These are phyloP conservation scores for Alloscopus bannaensis DNA, from an alignment of 2,888 invertebrate genomes.

Conservation along the genomic window DNA sequence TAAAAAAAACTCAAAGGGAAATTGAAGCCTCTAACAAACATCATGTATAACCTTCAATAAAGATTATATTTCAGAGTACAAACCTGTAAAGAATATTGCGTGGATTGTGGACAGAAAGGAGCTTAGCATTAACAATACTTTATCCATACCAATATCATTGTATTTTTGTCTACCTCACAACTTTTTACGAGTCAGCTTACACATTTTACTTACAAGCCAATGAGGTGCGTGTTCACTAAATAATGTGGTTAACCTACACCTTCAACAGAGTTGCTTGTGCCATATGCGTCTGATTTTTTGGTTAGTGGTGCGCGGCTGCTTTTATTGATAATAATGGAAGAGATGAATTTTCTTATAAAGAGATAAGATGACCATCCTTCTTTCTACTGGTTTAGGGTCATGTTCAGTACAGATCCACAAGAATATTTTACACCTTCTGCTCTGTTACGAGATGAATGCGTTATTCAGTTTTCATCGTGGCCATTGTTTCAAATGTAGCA, in stretches of 20 bases:
- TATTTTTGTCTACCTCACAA: too few species aligned
- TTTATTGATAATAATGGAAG: conserved; percentile 39
- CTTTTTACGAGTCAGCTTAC: too few species aligned
- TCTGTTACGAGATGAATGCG: too few species aligned
- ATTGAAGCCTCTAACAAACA: conserved; percentile 21
- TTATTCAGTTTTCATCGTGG: conserved; percentile 6
- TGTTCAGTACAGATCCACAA: too few species aligned
- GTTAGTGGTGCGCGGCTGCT: too few species aligned
- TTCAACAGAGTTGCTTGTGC: conserved; percentile 29
- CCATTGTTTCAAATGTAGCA: background rate
- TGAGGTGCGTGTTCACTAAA: too few species aligned
- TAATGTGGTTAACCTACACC: conserved; percentile 47
- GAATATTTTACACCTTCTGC: too few species aligned
- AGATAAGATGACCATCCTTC: conserved; percentile 18
- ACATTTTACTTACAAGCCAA: too few species aligned
- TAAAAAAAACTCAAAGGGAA: conserved; percentile 3
- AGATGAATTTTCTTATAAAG: background rate
- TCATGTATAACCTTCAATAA: conserved; percentile 9
- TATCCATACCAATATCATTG: too few species aligned
- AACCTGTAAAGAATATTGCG: too few species aligned
- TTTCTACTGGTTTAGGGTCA: conserved; percentile 45
- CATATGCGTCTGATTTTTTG: conserved; percentile 12
- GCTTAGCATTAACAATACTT: too few species aligned
- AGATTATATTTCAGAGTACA: background rate
- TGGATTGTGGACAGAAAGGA: too few species aligned